These are phyloP conservation scores for Podotricha telesiphe DNA, from an alignment of 2,888 invertebrate genomes.

Conservation along the genomic window DNA sequence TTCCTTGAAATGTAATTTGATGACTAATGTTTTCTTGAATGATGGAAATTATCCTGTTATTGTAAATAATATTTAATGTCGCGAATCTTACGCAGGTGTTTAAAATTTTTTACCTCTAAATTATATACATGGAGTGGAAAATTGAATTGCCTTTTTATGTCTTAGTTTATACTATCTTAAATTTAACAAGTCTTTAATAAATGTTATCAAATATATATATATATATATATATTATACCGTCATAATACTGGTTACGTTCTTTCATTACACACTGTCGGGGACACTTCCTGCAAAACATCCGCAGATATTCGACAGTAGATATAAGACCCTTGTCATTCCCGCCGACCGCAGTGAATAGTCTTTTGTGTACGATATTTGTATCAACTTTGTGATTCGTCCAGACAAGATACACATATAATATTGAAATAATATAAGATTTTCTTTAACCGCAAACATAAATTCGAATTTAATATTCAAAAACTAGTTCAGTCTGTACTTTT, in stretches of 20 bases:
- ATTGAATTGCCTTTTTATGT: too few relatives aligned
- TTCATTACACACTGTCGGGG: constrained; percentile 12
- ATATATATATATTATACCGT: not conserved
- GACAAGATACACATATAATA: too few relatives aligned
- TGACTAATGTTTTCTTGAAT: not conserved
- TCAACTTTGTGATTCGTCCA: constrained; percentile 5
- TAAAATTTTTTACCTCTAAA: not conserved
- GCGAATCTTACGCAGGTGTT: not conserved
- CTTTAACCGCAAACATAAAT: too few relatives aligned
- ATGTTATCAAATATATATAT: not conserved
- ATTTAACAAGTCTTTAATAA: too few relatives aligned
- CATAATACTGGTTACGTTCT: not conserved
- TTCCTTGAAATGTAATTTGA: constrained; percentile 1
- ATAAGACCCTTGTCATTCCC: constrained; percentile 27
- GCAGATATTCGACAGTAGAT: constrained; percentile 27
- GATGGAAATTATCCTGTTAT: not conserved
- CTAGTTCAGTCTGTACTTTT: too few relatives aligned
- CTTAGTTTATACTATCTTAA: too few relatives aligned
- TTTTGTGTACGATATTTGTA: constrained; percentile 16
- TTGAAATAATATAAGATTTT: too few relatives aligned
- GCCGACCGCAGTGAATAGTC: constrained; percentile 25
- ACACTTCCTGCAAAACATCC: constrained; percentile 27
- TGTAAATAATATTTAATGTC: not conserved
- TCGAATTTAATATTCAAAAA: too few relatives aligned
- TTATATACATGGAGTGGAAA: not conserved